Conservation (phyloP, 30 jellyfish, hydroid and myxozoan species). For the Sanderia malayensis region DNA sequence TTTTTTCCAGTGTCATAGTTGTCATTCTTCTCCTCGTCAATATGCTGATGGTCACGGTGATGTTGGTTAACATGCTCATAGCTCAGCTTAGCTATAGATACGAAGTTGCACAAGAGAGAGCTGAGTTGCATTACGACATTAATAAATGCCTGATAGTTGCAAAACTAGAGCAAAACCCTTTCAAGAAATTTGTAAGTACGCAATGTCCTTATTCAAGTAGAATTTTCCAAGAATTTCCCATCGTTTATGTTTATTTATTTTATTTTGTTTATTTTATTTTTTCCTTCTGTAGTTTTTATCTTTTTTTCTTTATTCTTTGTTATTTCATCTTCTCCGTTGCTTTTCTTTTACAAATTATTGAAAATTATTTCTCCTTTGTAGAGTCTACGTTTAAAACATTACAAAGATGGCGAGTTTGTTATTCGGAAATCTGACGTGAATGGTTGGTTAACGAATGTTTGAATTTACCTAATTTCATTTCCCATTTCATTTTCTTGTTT, state of each 20-base stretch:
- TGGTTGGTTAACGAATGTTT: slow-evolving; percentile 7
- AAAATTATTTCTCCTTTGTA: background rate
- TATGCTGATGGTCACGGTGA: slow-evolving; percentile 69
- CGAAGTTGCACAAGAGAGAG: slow-evolving; percentile 69
- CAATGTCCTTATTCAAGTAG: too few species aligned
- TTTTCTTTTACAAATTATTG: background rate
- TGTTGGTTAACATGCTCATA: slow-evolving; percentile 82
- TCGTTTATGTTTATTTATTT: too few species aligned
- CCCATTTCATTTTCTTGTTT: background rate
- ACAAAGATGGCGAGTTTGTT: slow-evolving; percentile 52
- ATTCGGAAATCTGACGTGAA: slow-evolving; percentile 19
- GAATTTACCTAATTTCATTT: background rate
- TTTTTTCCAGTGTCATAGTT: slow-evolving; percentile 53
- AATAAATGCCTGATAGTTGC: slow-evolving; percentile 69
- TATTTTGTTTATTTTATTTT: background rate
- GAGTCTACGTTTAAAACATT: slow-evolving; percentile 51
- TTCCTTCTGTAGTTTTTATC: background rate
- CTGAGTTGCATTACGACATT: slow-evolving; percentile 74
- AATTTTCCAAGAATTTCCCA: too few species aligned
- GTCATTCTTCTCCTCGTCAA: slow-evolving; percentile 62
- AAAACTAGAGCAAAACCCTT: slow-evolving; percentile 50
- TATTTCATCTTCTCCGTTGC: background rate
- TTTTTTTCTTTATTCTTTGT: background rate
- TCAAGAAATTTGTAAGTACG: slow-evolving; percentile 54
- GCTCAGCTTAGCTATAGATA: slow-evolving; percentile 89